A percentile compares a stretch with the other conserved stretches of the same genome.
Evolutionary conservation across 2,888 invertebrate species (phyloP).

Genomic region (Carabus problematicus): DNA sequence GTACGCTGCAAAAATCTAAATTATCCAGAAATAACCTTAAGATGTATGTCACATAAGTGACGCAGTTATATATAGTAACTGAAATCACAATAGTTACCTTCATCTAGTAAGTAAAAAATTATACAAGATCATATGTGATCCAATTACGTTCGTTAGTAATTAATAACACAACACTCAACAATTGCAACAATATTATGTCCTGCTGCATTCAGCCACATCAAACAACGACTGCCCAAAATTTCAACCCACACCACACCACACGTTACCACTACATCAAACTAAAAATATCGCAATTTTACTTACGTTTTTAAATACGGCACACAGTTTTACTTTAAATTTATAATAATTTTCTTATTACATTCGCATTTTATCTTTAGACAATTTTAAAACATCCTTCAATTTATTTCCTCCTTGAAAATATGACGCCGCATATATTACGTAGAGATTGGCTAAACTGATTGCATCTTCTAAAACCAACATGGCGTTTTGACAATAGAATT

Average conservation of each 20-base stretch:
- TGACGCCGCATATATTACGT: neutral
- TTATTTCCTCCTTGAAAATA: no score
- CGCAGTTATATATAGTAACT: slow-evolving; percentile 22
- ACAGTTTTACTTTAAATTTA: neutral
- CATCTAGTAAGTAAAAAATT: slow-evolving; percentile 26
- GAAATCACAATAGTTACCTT: slow-evolving; percentile 27
- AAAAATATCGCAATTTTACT: neutral
- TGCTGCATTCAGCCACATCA: slow-evolving; percentile 26
- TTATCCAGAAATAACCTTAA: slow-evolving; percentile 39
- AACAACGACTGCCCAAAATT: slow-evolving; percentile 30
- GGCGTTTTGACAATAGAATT: slow-evolving; percentile 33
- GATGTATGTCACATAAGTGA: slow-evolving; percentile 27
- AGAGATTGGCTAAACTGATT: neutral
- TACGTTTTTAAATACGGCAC: neutral
- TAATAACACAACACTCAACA: slow-evolving; percentile 34
- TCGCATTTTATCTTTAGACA: no score
- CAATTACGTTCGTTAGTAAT: slow-evolving; percentile 24
- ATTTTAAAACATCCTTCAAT: no score
- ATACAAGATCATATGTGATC: slow-evolving; percentile 15
- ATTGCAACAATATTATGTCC: slow-evolving; percentile 20
- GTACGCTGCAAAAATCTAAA: slow-evolving; percentile 15
- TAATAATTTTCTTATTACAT: neutral
- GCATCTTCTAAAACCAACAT: slow-evolving; percentile 4
- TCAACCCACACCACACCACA: slow-evolving; percentile 32
- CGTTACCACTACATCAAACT: neutral